Conservation (phyloP, 1,140 invertebrate species). For the Phthorimaea operculella region DNA sequence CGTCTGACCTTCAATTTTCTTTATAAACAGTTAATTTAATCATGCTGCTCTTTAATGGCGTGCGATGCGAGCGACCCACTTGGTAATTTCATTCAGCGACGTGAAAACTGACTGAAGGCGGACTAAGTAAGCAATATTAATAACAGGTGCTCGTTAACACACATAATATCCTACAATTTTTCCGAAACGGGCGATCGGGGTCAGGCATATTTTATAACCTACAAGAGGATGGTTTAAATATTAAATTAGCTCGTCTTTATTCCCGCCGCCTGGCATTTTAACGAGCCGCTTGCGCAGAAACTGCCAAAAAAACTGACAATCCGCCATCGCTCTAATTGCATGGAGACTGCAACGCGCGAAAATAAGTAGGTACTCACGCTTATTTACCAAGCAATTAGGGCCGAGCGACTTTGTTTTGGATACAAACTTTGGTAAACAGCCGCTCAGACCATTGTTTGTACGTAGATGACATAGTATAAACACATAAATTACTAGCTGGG, state of each 20-base stretch:
- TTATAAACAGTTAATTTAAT: no score
- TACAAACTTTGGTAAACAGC: no score
- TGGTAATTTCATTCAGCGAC: no score
- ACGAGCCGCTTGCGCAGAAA: conserved; percentile 41
- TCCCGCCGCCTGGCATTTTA: conserved; percentile 52
- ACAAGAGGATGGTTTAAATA: conserved; percentile 49
- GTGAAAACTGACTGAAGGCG: no score
- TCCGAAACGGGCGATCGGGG: conserved; percentile 47
- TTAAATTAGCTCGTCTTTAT: conserved; percentile 52
- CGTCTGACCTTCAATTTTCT: no score
- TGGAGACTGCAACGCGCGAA: conserved; percentile 20
- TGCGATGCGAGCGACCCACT: no score
- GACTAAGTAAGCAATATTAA: neutral
- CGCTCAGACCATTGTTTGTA: no score
- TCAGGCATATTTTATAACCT: conserved; percentile 39
- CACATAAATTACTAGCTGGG: neutral
- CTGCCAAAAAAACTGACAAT: conserved; percentile 34
- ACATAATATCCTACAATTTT: conserved; percentile 37
- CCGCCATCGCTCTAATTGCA: conserved; percentile 43
- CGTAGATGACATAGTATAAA: neutral
- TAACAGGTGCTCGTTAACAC: conserved; percentile 27
- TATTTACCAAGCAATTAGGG: neutral
- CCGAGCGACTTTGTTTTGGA: neutral
- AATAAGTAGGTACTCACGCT: neutral
- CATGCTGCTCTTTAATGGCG: no score